These are phyloP conservation scores for Petrocephalus sullivani DNA, from an alignment of 2,797 vertebrate genomes.

Conservation along the genomic window DNA sequence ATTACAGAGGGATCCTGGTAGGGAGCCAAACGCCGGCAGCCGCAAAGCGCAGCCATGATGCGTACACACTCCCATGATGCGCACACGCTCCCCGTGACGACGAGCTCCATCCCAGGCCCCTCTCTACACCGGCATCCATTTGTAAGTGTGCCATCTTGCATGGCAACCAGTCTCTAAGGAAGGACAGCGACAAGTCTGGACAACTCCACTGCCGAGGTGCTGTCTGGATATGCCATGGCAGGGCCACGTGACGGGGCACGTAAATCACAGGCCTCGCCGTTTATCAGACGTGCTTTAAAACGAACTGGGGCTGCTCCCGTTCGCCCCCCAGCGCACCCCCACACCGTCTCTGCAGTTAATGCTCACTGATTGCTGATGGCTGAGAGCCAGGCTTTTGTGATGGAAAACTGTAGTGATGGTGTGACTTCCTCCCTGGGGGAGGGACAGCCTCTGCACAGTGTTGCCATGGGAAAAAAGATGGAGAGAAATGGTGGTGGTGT, in stretches of 20 bases:
- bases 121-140: conserved; percentile 35
- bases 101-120: background rate
- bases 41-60: background rate
- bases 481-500: no score
- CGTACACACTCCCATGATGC: background rate
- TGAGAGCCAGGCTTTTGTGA: conserved; percentile 58
- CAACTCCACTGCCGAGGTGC: background rate
- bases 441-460: conserved; percentile 52
- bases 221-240: background rate
- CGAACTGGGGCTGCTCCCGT: background rate
- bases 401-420: conserved; percentile 65
- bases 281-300: background rate
- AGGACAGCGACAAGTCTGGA: conserved; percentile 21
- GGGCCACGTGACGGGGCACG: background rate
- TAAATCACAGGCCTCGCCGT: background rate
- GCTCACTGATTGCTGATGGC: conserved; percentile 44
- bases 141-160: conserved; percentile 47
- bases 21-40: background rate
- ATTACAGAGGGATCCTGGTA: conserved; percentile 38
- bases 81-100: background rate
- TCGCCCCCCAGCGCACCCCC: conserved; percentile 4
- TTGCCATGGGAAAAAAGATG: conserved; percentile 41
- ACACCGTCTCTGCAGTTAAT: conserved; percentile 18
- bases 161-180: conserved; percentile 38
- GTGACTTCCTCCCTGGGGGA: conserved; percentile 62